These are phyloP conservation scores for Sardinella longiceps DNA, from an alignment of 2,797 vertebrate species.

Conservation along the genomic window DNA sequence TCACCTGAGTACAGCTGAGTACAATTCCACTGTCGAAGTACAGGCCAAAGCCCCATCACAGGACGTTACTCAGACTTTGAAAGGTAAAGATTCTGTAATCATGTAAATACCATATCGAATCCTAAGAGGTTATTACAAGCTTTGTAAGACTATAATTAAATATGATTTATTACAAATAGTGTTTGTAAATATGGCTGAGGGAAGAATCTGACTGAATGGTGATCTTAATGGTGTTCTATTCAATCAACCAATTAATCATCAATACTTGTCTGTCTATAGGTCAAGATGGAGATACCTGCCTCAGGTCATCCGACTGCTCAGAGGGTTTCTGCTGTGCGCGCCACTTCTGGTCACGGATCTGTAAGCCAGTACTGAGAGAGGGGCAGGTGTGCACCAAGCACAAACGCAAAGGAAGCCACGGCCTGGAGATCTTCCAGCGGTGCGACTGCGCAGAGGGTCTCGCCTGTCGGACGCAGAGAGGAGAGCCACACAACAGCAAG, in stretches of 20 bases:
- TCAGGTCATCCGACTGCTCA: constrained; percentile 81
- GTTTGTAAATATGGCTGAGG: neutral
- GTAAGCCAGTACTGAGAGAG: constrained; percentile 85
- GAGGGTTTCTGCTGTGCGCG: constrained; percentile 84
- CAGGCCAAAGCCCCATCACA: constrained; percentile 68
- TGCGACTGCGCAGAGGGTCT: constrained; percentile 82
- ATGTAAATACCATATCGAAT: neutral
- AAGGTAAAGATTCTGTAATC: constrained; percentile 72
- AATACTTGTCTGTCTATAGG: constrained; percentile 69
- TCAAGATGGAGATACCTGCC: constrained; percentile 81
- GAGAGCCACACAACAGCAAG: constrained; percentile 66
- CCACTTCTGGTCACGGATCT: constrained; percentile 91
- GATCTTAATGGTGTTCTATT: neutral
- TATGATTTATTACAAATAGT: neutral
- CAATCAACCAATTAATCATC: too few species aligned
- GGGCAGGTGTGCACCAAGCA: constrained; percentile 87
- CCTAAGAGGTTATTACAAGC: neutral
- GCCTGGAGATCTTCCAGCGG: constrained; percentile 87
- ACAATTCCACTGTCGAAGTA: constrained; percentile 60
- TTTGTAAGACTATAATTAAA: neutral
- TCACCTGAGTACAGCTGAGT: constrained; percentile 56
- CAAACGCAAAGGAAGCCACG: constrained; percentile 80
- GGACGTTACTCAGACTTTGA: constrained; percentile 54
- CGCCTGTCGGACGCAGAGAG: constrained; percentile 76
- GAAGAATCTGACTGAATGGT: neutral